phyloP scores from a whole-genome alignment of 2,113 vertebrate genomes.

The Zosterops pallidus region DNA sequence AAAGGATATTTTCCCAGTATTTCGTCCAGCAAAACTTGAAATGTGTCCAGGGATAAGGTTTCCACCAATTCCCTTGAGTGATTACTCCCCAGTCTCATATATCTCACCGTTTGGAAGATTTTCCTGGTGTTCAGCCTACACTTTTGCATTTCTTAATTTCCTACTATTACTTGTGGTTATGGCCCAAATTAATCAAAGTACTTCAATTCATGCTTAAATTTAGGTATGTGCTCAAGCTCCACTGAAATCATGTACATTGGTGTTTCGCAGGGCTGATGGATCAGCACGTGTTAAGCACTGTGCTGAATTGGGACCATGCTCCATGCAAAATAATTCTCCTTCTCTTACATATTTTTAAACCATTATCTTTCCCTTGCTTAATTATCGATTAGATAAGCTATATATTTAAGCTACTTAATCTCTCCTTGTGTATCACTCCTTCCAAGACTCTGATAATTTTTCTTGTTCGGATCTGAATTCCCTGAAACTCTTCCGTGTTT shows the following conservation, averaged over 20 bases:
- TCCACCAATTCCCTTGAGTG: slow-evolving; percentile 34
- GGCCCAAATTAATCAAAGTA: slow-evolving; percentile 23
- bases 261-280: background rate
- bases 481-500: background rate
- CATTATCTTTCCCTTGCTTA: slow-evolving; percentile 17
- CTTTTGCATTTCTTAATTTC: slow-evolving; percentile 41
- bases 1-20: background rate
- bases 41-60: slow-evolving; percentile 29
- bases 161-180: background rate
- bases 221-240: background rate
- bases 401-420: slow-evolving; percentile 26
- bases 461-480: background rate
- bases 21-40: slow-evolving; percentile 30
- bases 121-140: slow-evolving; percentile 31
- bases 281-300: background rate
- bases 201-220: background rate
- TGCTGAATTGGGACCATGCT: background rate
- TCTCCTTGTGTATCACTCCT: slow-evolving; percentile 9
- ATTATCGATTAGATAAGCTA: slow-evolving; percentile 41
- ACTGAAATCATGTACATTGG: accelerated
- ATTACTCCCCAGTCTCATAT: background rate
- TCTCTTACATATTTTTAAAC: slow-evolving; percentile 14
- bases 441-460: background rate
- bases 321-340: slow-evolving; percentile 31
- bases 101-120: background rate